Evolutionary conservation across 1,140 invertebrate species (phyloP), one percentile per base, ranked within the genome.

Genomic region (Drosophila quadrilineata): DNA sequence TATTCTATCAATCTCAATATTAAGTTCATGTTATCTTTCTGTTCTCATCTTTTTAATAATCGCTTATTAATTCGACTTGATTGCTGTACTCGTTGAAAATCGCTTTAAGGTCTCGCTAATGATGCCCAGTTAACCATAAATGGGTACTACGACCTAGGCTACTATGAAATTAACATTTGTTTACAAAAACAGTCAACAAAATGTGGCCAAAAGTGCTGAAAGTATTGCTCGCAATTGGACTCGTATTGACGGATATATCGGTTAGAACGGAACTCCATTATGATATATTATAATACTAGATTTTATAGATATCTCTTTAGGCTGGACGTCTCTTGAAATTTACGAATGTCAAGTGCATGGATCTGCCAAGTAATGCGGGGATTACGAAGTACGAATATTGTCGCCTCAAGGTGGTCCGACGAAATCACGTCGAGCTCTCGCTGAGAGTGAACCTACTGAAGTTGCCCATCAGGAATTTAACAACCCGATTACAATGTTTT

Each of bases 321-420:
- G 8, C 8, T 36, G 28, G 33, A 0, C 62, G 71, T 3, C 38
- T 84, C 1, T 10, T 84, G 0, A 84, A 84, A 21, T 84, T 84
- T 38, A 84, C 79, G 2, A 84, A 84, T 58, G 73, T 84, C 21
- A 84, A 85, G 66, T 85, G 79, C 43, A 49, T 46, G 45, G 79
- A 84, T 24, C 8, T 84, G 19, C 73, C 79, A 0, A 77, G 73
- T 4, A 74, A 59, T 0, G 10, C 10, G 0, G 79, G 79, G 0
- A 43, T 85, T 1, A 65, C 73, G 0, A 67, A 54, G 3, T 84
- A 84, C 21, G 79, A 77, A 1, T 84, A 77, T 2, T 84, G 79
- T 2, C 65, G 43, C 4, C 4, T 84, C 3, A 84, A 84, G 33
- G 77, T 84, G n/a, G 46, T 84, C 4, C 40, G 38, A 1, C 63